These are phyloP conservation scores for Pteropus alecto DNA, from an alignment of 2,113 vertebrate genomes.

Conservation along the genomic window DNA sequence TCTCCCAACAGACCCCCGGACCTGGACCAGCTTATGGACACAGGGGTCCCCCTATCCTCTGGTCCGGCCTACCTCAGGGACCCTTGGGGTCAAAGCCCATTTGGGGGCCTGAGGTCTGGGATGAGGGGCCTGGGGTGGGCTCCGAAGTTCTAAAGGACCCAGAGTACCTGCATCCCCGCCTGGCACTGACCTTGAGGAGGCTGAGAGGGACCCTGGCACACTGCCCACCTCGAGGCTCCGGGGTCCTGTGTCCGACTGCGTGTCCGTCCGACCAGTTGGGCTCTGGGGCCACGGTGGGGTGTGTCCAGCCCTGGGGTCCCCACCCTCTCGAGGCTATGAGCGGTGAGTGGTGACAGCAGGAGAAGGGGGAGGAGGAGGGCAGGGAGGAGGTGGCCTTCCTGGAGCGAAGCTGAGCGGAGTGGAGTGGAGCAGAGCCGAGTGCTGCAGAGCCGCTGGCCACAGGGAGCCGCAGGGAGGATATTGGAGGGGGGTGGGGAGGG, in stretches of 20 bases:
- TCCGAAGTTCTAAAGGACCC: not conserved
- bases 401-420: conserved; percentile 30
- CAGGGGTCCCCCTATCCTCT: not conserved
- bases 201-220: conserved; percentile 64
- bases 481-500: not conserved
- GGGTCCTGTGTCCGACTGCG: conserved; percentile 55
- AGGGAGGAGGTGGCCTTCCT: conserved; percentile 69
- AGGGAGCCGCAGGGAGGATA: conserved; percentile 41
- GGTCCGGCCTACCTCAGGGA: not conserved
- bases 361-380: conserved; percentile 28
- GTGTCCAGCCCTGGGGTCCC: conserved; percentile 71
- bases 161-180: not conserved
- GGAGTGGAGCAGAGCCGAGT: conserved; percentile 43
- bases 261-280: conserved; percentile 51
- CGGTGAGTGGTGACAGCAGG: conserved; percentile 70
- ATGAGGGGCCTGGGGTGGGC: not conserved
- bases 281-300: conserved; percentile 54
- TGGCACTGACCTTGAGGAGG: conserved; percentile 73
- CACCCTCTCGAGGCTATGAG: conserved; percentile 61
- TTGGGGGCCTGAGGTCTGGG: not conserved
- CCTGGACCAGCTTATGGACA: not conserved
- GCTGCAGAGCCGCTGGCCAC: conserved; percentile 66
- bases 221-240: conserved; percentile 64
- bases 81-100: not conserved
- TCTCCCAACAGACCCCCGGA: not conserved